A percentile compares a stretch with the other conserved stretches of the same genome.
These are phyloP conservation scores for Moxostoma hubbsi DNA, from an alignment of 2,797 vertebrate genomes.

Conservation along the genomic window DNA sequence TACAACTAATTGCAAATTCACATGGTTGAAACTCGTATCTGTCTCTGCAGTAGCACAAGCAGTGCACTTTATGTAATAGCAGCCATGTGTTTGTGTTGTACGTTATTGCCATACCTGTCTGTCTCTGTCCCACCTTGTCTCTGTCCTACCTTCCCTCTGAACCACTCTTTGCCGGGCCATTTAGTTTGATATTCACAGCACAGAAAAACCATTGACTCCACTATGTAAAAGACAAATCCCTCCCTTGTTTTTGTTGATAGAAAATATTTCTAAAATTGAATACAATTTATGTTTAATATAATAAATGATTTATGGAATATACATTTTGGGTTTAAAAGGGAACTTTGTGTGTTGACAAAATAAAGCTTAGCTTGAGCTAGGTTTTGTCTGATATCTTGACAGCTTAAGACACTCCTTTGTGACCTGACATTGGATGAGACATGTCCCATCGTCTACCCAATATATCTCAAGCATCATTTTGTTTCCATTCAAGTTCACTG, in stretches of 20 bases:
- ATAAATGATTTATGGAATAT: constrained; percentile 26
- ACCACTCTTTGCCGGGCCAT: constrained; percentile 50
- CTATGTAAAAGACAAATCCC: constrained; percentile 27
- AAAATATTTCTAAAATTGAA: constrained; percentile 25
- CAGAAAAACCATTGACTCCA: constrained; percentile 42
- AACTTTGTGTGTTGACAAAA: constrained; percentile 31
- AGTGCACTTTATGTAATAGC: constrained; percentile 56
- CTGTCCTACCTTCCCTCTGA: constrained; percentile 45
- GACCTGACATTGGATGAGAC: constrained; percentile 50
- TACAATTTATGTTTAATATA: constrained; percentile 32
- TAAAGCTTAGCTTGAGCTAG: constrained; percentile 29
- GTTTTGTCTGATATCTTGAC: constrained; percentile 24
- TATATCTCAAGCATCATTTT: constrained; percentile 13
- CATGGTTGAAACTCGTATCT: constrained; percentile 54
- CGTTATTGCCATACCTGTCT: constrained; percentile 64
- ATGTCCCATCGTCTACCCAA: constrained; percentile 6
- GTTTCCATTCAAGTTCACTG: not conserved
- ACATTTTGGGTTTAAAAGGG: constrained; percentile 30
- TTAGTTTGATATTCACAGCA: constrained; percentile 48
- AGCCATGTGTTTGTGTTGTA: constrained; percentile 67
- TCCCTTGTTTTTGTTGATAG: constrained; percentile 34
- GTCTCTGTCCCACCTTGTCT: constrained; percentile 56
- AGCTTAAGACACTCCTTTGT: constrained; percentile 44
- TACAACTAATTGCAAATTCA: constrained; percentile 48
- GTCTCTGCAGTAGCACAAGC: constrained; percentile 46